Evolutionary conservation across 1,140 invertebrate genomes (phyloP), one percentile per base, ranked within the genome.

Genomic region (Andricus grossulariae): DNA sequence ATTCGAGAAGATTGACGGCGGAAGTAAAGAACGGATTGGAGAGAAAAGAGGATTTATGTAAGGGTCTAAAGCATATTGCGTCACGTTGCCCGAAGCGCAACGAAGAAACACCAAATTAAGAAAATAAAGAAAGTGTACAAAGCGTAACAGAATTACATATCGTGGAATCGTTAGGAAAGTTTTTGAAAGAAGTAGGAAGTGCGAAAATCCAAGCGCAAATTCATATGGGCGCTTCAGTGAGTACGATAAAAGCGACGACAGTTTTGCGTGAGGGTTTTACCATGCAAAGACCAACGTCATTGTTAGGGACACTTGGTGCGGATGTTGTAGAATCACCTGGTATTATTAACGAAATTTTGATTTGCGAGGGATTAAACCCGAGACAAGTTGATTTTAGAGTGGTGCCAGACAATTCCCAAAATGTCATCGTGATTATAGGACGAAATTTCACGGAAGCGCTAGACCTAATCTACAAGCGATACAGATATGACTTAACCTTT

Each of bases 331-430:
- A 39, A 7, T 71, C 52, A 5, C 11, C 50, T 11, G 39, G 19
- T 45, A 50, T 21, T 15, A 39, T 71, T 71, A 55, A 71, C 11
- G 19, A 73, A 11, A 25, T 84, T 60, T n/a, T n/a, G n/a, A n/a
- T n/a, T n/a, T n/a, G n/a, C n/a, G n/a, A n/a, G n/a, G n/a, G n/a
- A n/a, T n/a, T n/a, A n/a, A n/a, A n/a, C n/a, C n/a, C n/a, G n/a
- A n/a, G n/a, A n/a, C n/a, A n/a, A n/a, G n/a, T n/a, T n/a, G n/a
- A n/a, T n/a, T n/a, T n/a, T n/a, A n/a, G n/a, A n/a, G n/a, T n/a
- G n/a, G n/a, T n/a, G n/a, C n/a, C n/a, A n/a, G n/a, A n/a, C n/a
- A n/a, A n/a, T n/a, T n/a, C n/a, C n/a, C n/a, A n/a, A n/a, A n/a
- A n/a, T n/a, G n/a, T n/a, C n/a, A n/a, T n/a, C n/a, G n/a, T n/a